Evolutionary conservation across 2,888 invertebrate species (phyloP).

Genomic region (Bembecia ichneumoniformis): DNA sequence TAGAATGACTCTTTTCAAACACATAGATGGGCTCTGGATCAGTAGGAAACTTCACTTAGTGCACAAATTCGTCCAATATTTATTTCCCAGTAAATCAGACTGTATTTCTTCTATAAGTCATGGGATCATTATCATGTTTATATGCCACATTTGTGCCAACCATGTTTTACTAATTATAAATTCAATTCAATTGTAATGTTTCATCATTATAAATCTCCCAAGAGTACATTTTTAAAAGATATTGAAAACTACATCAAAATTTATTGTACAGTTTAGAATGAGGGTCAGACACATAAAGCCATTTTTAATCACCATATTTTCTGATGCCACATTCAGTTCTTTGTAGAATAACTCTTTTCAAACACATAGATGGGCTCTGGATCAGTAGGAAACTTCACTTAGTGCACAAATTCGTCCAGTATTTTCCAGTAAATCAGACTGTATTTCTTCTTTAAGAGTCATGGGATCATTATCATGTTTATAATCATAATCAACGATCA

Average conservation of each 20-base stretch:
- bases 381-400: too few species aligned
- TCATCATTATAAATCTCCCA: too few species aligned
- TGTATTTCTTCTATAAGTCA: slow-evolving; percentile 32
- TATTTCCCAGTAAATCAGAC: slow-evolving; percentile 24
- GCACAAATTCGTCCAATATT: slow-evolving; percentile 34
- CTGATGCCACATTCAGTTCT: slow-evolving; percentile 9
- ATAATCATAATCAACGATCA: too few species aligned
- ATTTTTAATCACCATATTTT: slow-evolving; percentile 5
- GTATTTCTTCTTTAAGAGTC: too few species aligned
- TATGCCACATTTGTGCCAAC: slow-evolving; percentile 9
- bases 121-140: slow-evolving; percentile 9
- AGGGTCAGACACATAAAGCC: too few species aligned
- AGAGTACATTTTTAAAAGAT: too few species aligned
- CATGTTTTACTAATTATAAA: slow-evolving; percentile 9
- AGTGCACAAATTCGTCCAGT: slow-evolving; percentile 31
- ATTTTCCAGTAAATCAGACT: background rate
- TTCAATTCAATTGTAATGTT: background rate
- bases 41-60: too few species aligned
- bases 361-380: slow-evolving; percentile 41
- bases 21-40: slow-evolving; percentile 36
- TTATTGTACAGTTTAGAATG: too few species aligned
- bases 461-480: too few species aligned
- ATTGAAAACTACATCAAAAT: too few species aligned
- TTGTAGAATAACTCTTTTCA: slow-evolving; percentile 17
- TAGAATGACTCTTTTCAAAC: slow-evolving; percentile 22